Evolutionary conservation across 2,888 invertebrate species (phyloP).

Genomic region (Polydrusus tereticollis): DNA sequence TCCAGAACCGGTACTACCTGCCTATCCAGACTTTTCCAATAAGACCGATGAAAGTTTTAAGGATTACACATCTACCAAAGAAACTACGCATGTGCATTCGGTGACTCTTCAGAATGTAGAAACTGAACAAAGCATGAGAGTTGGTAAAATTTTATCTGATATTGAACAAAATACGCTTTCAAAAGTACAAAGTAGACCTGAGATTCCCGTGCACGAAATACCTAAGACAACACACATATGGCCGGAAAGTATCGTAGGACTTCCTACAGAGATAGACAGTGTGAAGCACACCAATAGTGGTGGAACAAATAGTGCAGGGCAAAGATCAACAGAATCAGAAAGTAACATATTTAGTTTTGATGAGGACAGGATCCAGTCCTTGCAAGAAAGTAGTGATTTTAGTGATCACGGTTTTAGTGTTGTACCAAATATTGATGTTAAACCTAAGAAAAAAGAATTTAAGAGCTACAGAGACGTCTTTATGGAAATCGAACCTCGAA

Average conservation of each 20-base stretch:
- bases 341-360: slow-evolving; percentile 83
- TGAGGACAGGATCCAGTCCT: slow-evolving; percentile 80
- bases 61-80: slow-evolving; percentile 62
- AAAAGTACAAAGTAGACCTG: slow-evolving; percentile 59
- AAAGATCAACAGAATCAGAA: slow-evolving; percentile 77
- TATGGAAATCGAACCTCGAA: slow-evolving; percentile 78
- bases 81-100: slow-evolving; percentile 72
- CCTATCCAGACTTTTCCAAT: slow-evolving; percentile 51
- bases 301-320: slow-evolving; percentile 64
- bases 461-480: slow-evolving; percentile 67
- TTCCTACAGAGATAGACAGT: slow-evolving; percentile 69
- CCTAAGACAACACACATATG: slow-evolving; percentile 68
- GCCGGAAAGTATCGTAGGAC: slow-evolving; percentile 71
- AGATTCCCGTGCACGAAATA: slow-evolving; percentile 44
- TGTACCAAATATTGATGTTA: slow-evolving; percentile 62
- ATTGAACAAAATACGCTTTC: slow-evolving; percentile 69
- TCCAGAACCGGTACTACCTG: slow-evolving; percentile 49
- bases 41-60: slow-evolving; percentile 19
- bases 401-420: slow-evolving; percentile 61
- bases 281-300: slow-evolving; percentile 56
- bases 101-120: slow-evolving; percentile 80
- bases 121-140: slow-evolving; percentile 73
- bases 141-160: slow-evolving; percentile 69
- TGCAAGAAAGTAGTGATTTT: slow-evolving; percentile 70
- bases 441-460: slow-evolving; percentile 51